These are phyloP conservation scores for Apeira syringaria DNA, from an alignment of 2,888 invertebrate species.

Conservation along the genomic window DNA sequence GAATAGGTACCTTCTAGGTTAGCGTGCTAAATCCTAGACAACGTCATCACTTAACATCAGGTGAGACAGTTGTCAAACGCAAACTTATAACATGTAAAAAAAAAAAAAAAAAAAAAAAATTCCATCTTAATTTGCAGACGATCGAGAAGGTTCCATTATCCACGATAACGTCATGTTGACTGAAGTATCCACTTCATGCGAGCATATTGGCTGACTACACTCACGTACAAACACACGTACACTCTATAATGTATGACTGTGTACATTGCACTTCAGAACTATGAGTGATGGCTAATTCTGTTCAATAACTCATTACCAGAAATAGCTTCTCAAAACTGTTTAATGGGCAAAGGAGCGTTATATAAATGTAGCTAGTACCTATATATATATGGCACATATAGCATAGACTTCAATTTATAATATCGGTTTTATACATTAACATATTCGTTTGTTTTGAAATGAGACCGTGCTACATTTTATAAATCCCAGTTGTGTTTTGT, in stretches of 20 bases:
- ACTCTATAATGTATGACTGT: background rate
- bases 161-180: background rate
- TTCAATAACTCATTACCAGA: constrained; percentile 14
- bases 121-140: background rate
- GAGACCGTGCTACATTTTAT: too few relatives aligned
- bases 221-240: background rate
- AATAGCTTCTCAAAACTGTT: constrained; percentile 4
- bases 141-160: background rate
- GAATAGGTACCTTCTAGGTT: too few relatives aligned
- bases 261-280: background rate
- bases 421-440: too few relatives aligned
- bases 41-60: too few relatives aligned
- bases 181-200: background rate
- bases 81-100: too few relatives aligned
- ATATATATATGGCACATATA: too few relatives aligned
- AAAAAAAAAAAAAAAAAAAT: background rate
- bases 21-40: too few relatives aligned
- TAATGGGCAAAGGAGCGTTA: background rate
- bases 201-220: constrained; percentile 2
- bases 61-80: too few relatives aligned
- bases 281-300: constrained; percentile 2
- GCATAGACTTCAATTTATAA: too few relatives aligned
- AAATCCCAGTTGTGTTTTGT: too few relatives aligned
- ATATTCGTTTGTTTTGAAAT: too few relatives aligned
- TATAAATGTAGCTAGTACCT: too few relatives aligned